Percentiles rank a stretch among this genome's conserved stretches.
These are phyloP conservation scores for Chalcis sispes DNA, from an alignment of 2,888 invertebrate species.

Conservation along the genomic window DNA sequence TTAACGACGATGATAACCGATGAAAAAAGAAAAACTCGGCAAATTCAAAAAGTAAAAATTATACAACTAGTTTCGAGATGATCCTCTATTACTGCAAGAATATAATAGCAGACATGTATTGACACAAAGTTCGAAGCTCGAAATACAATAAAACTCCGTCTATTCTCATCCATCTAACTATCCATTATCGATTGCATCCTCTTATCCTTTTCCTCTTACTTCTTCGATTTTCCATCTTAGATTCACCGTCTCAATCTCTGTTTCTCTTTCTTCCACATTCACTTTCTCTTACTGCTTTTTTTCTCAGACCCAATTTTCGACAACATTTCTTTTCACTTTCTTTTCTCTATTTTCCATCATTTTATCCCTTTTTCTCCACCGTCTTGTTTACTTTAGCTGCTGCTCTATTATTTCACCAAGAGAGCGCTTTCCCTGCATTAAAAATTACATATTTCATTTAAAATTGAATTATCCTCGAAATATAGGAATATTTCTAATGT, in stretches of 20 bases:
- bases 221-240: background rate
- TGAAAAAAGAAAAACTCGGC: no score
- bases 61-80: background rate
- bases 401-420: no score
- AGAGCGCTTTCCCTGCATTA: no score
- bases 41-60: background rate
- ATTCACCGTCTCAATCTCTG: background rate
- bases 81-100: background rate
- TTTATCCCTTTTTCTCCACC: no score
- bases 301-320: background rate
- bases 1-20: no score
- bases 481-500: no score
- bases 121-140: slow-evolving; percentile 20
- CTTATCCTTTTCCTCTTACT: slow-evolving; percentile 8
- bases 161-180: slow-evolving; percentile 4
- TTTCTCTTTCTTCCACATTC: background rate
- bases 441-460: no score
- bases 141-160: slow-evolving; percentile 4
- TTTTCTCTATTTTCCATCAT: background rate
- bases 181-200: slow-evolving; percentile 41
- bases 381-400: no score
- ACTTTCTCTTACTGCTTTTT: background rate
- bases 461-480: no score
- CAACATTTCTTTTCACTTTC: background rate
- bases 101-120: slow-evolving; percentile 4